These are phyloP conservation scores for Oryzias celebensis DNA, from an alignment of 2,113 vertebrate species.

Conservation along the genomic window DNA sequence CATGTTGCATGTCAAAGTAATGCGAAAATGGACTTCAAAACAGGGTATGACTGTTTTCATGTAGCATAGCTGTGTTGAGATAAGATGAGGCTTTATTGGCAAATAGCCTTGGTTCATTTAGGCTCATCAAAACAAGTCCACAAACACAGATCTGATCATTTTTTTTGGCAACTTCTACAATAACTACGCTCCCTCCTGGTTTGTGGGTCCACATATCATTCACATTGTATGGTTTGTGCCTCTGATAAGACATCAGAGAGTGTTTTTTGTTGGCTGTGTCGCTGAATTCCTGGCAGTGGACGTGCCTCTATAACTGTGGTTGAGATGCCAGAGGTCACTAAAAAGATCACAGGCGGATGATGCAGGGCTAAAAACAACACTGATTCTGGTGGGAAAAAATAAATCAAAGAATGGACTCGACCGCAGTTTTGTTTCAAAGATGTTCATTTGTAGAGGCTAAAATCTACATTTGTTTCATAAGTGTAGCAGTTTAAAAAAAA, in stretches of 20 bases:
- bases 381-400: constrained; percentile 6
- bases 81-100: constrained; percentile 45
- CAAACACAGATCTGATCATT: constrained; percentile 42
- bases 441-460: too few species aligned
- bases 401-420: constrained; percentile 1
- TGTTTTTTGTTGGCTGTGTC: constrained; percentile 51
- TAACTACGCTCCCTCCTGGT: not conserved
- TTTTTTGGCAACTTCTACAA: constrained; percentile 14
- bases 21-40: constrained; percentile 13
- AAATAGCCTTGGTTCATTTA: constrained; percentile 50
- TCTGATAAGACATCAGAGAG: constrained; percentile 63
- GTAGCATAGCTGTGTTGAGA: constrained; percentile 18
- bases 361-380: constrained; percentile 60
- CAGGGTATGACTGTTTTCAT: constrained; percentile 16
- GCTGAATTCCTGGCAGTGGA: constrained; percentile 61
- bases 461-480: too few species aligned
- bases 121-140: constrained; percentile 45
- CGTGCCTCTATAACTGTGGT: constrained; percentile 52
- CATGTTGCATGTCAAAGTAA: constrained; percentile 1
- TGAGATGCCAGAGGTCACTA: constrained; percentile 47
- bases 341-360: constrained; percentile 44
- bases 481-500: too few species aligned
- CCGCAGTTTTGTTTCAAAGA: not conserved
- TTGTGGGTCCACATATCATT: not conserved
- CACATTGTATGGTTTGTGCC: constrained; percentile 24